Conservation (phyloP, 1,140 invertebrate genomes). For the Bombus picipes region DNA sequence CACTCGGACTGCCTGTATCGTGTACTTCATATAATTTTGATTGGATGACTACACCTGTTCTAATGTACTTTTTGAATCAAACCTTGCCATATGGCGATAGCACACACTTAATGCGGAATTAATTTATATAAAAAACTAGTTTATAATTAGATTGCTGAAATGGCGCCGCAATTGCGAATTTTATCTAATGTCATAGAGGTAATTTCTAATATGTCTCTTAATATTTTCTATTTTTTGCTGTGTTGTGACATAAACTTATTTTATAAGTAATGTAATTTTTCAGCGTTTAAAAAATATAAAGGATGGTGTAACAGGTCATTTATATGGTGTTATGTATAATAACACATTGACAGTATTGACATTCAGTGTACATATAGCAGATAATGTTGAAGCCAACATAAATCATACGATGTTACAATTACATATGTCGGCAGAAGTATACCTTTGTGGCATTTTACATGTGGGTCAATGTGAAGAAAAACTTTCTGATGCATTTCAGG, state of each 20-base stretch:
- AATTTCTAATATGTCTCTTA: constrained; percentile 18
- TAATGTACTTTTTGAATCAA: constrained; percentile 27
- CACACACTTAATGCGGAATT: neutral
- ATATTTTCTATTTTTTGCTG: neutral
- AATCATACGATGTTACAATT: constrained; percentile 85
- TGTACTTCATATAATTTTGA: neutral
- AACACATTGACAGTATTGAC: constrained; percentile 87
- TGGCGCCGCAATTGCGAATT: constrained; percentile 74
- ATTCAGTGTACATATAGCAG: constrained; percentile 82
- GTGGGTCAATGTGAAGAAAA: constrained; percentile 84
- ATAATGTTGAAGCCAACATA: constrained; percentile 83
- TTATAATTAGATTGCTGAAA: constrained; percentile 36
- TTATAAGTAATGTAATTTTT: constrained; percentile 60
- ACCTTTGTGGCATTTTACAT: constrained; percentile 88
- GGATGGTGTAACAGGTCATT: constrained; percentile 85
- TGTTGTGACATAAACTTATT: neutral
- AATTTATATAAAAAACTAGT: constrained; percentile 30
- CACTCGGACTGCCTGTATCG: neutral
- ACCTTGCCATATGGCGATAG: constrained; percentile 40
- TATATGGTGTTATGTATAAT: constrained; percentile 89
- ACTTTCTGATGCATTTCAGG: constrained; percentile 86
- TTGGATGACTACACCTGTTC: neutral
- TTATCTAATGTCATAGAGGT: constrained; percentile 75
- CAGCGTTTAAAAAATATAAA: constrained; percentile 84
- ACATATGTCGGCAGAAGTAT: constrained; percentile 88